A percentile compares a stretch with the other conserved stretches of the same genome.
Evolutionary conservation across 2,113 vertebrate genomes (phyloP).

Genomic region (Epinephelus moara): DNA sequence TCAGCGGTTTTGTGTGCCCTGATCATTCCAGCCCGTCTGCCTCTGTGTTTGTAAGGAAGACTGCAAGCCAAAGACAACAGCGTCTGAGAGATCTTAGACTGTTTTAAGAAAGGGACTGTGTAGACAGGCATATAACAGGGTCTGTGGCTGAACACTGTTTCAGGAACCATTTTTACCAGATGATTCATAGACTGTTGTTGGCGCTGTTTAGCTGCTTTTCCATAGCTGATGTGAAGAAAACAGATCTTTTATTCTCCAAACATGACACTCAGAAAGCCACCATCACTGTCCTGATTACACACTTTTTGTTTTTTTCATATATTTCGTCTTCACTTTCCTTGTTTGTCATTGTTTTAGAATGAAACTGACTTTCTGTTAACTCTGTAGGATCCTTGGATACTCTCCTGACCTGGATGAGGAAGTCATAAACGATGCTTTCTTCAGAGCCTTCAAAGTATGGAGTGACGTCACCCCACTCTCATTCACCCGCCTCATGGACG

Average conservation of each 20-base stretch:
- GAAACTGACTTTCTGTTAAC: slow-evolving; percentile 12
- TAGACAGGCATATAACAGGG: slow-evolving; percentile 27
- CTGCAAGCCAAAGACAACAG: slow-evolving; percentile 61
- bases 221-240: background rate
- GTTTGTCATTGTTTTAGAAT: background rate
- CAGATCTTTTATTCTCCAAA: slow-evolving; percentile 1
- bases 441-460: slow-evolving; percentile 97
- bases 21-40: slow-evolving; percentile 51
- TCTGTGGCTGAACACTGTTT: slow-evolving; percentile 44
- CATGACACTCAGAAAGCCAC: background rate
- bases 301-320: background rate
- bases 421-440: slow-evolving; percentile 95
- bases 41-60: slow-evolving; percentile 35
- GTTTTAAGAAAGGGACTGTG: slow-evolving; percentile 27
- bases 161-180: slow-evolving; percentile 43
- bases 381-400: slow-evolving; percentile 92
- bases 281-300: background rate
- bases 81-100: slow-evolving; percentile 43
- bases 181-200: slow-evolving; percentile 54
- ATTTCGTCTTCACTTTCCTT: background rate
- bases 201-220: slow-evolving; percentile 1
- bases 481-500: slow-evolving; percentile 91
- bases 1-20: slow-evolving; percentile 47
- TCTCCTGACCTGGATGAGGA: slow-evolving; percentile 94
- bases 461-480: slow-evolving; percentile 93